A percentile compares a stretch with the other conserved stretches of the same genome.
These are phyloP conservation scores for Erebia ligea DNA, from an alignment of 2,888 invertebrate genomes.

Conservation along the genomic window DNA sequence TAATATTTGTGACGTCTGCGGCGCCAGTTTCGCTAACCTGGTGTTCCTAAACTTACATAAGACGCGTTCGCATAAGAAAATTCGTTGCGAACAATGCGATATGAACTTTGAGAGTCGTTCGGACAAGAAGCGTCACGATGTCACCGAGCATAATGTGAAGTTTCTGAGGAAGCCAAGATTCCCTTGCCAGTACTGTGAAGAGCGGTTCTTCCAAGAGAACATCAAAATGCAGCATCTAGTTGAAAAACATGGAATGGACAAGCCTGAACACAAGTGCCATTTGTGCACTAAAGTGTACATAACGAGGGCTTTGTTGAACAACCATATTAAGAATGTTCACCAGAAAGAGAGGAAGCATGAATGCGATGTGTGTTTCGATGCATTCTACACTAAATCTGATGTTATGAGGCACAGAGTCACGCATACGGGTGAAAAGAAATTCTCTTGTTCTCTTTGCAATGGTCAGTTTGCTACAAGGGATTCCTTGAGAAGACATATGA, in stretches of 20 bases:
- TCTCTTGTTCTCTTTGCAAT: conserved; percentile 57
- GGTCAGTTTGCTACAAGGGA: conserved; percentile 66
- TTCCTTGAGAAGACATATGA: conserved; percentile 66
- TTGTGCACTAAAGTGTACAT: conserved; percentile 65
- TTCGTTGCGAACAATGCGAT: conserved; percentile 57
- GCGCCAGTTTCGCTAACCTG: conserved; percentile 66
- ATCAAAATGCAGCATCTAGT: conserved; percentile 56
- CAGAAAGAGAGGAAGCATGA: conserved; percentile 67
- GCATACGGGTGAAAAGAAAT: conserved; percentile 67
- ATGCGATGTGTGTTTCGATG: conserved; percentile 64
- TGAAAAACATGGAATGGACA: conserved; percentile 58
- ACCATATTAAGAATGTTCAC: conserved; percentile 69
- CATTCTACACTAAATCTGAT: conserved; percentile 71
- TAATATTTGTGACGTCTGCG: conserved; percentile 71
- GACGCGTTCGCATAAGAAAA: conserved; percentile 55
- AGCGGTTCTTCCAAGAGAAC: conserved; percentile 64
- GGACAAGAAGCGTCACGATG: conserved; percentile 53
- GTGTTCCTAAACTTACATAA: conserved; percentile 68
- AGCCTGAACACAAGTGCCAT: conserved; percentile 61
- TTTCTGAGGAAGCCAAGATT: conserved; percentile 57
- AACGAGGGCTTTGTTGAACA: conserved; percentile 66
- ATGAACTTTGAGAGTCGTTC: conserved; percentile 49
- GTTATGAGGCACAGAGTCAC: conserved; percentile 62
- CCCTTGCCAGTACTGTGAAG: conserved; percentile 60
- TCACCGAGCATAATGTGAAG: conserved; percentile 47